Conservation (phyloP, 2,888 invertebrate species). For the Orchesella flavescens region DNA sequence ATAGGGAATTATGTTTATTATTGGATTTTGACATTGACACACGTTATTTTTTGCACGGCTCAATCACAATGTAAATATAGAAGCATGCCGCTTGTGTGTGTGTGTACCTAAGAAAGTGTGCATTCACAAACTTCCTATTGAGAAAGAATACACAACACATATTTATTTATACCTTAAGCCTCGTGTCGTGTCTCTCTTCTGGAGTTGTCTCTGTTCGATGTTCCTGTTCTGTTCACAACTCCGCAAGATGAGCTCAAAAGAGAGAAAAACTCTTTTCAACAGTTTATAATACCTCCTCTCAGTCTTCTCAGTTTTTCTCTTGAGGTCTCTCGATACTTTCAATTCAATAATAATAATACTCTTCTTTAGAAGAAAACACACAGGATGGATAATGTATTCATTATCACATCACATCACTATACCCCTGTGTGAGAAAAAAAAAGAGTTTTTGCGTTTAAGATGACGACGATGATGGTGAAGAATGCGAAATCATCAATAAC, state of each 20-base stretch:
- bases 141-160: not conserved
- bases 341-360: not conserved
- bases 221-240: too few relatives aligned
- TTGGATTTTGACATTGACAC: constrained; percentile 50
- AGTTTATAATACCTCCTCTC: too few relatives aligned
- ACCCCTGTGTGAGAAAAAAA: not conserved
- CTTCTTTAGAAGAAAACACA: not conserved
- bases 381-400: too few relatives aligned
- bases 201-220: constrained; percentile 17
- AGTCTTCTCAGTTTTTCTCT: not conserved
- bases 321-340: not conserved
- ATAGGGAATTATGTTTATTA: constrained; percentile 6
- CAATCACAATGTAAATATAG: not conserved
- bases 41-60: constrained; percentile 43
- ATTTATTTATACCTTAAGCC: constrained; percentile 2
- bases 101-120: constrained; percentile 45
- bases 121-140: not conserved
- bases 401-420: too few relatives aligned
- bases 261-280: too few relatives aligned
- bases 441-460: not conserved
- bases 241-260: constrained; percentile 3
- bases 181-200: constrained; percentile 24
- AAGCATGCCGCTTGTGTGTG: constrained; percentile 41
- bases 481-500: constrained; percentile 72
- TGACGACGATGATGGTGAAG: constrained; percentile 51